These are phyloP conservation scores for Tenebrosternarchus preto DNA, from an alignment of 2,113 vertebrate species.

Conservation along the genomic window DNA sequence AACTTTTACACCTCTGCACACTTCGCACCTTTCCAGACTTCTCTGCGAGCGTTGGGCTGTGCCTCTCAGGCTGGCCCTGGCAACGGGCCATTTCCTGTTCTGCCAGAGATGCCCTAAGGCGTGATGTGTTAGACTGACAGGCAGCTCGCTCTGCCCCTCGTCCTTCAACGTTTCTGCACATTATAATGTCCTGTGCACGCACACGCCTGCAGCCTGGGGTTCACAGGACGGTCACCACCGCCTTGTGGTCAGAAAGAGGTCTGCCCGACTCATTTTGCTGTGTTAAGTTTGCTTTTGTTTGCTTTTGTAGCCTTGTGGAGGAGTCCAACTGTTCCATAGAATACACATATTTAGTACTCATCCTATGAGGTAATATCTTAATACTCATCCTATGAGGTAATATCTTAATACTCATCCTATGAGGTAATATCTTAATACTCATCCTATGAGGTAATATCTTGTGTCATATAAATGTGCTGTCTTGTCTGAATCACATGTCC, in stretches of 20 bases:
- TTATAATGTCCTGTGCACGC: not conserved
- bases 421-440: slow-evolving; percentile 29
- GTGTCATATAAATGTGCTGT: not conserved
- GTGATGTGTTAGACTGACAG: no score
- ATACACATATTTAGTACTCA: no score
- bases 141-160: no score
- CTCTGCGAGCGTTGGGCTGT: no score
- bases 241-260: not conserved
- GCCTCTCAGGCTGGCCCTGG: no score
- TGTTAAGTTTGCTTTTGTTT: not conserved
- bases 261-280: not conserved
- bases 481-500: not conserved
- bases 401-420: slow-evolving; percentile 18
- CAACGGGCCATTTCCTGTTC: no score
- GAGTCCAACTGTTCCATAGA: not conserved
- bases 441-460: slow-evolving; percentile 13
- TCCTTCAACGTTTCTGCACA: not conserved
- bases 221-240: not conserved
- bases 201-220: not conserved
- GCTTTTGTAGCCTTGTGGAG: not conserved
- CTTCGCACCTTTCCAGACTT: no score
- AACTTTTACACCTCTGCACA: no score
- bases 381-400: slow-evolving; percentile 1
- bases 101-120: no score
- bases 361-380: no score